Conservation (phyloP, 2,113 vertebrate genomes). For the Bothrops jararaca region DNA sequence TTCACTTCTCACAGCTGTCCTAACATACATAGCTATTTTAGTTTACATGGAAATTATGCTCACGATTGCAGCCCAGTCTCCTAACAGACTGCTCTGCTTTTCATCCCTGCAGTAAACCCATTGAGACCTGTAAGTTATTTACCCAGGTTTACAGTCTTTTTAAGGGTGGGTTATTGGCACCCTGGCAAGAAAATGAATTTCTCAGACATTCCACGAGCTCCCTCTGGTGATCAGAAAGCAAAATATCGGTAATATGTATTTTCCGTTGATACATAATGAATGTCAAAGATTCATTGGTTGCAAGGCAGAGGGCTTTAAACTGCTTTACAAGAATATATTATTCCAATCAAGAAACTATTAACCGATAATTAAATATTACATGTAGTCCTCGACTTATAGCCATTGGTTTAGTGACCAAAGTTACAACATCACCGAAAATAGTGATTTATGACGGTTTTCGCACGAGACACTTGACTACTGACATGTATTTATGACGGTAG, state of each 20-base stretch:
- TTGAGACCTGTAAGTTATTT: neutral
- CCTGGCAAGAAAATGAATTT: accelerated
- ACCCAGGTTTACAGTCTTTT: neutral
- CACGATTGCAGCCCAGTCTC: neutral
- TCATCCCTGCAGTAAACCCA: neutral
- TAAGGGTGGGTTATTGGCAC: neutral
- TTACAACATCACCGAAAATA: too few species aligned
- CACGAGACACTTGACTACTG: too few species aligned
- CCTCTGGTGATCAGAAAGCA: conserved; percentile 52
- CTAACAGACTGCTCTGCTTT: neutral
- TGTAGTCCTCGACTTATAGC: too few species aligned
- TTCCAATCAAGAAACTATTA: neutral
- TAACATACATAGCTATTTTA: neutral
- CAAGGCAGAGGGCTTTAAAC: neutral
- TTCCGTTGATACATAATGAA: neutral
- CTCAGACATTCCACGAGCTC: conserved; percentile 13
- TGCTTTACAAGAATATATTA: neutral
- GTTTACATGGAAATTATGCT: neutral
- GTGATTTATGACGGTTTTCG: too few species aligned
- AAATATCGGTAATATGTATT: neutral
- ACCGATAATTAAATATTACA: neutral
- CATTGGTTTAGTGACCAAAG: too few species aligned
- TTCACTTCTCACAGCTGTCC: neutral
- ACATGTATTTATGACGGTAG: too few species aligned
- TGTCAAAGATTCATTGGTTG: neutral